Conservation (phyloP, 2,888 invertebrate genomes). For the Luffia ferchaultella region DNA sequence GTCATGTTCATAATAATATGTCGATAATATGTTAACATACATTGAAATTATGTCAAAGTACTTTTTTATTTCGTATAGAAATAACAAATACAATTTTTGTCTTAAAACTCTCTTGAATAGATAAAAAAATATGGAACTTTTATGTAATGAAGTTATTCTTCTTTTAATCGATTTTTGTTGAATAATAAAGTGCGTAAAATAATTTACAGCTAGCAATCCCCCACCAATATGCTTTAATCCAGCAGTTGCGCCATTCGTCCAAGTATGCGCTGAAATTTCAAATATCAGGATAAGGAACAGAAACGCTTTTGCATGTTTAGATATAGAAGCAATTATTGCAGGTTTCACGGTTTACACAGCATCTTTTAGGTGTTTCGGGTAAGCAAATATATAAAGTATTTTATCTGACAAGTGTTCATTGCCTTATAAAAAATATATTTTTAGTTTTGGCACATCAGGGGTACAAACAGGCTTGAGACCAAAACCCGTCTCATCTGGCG, state of each 20-base stretch:
- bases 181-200: too few species aligned
- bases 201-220: conserved; percentile 75
- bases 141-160: too few species aligned
- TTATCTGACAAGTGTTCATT: too few species aligned
- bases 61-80: too few species aligned
- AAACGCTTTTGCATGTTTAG: conserved; percentile 81
- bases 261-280: conserved; percentile 78
- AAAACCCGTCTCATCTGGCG: conserved; percentile 44
- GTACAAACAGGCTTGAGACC: conserved; percentile 54
- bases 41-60: too few species aligned
- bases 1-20: too few species aligned
- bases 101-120: too few species aligned
- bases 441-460: conserved; percentile 47
- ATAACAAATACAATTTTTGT: too few species aligned
- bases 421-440: too few species aligned
- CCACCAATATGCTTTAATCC: conserved; percentile 76
- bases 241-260: conserved; percentile 73
- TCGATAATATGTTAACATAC: too few species aligned
- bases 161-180: too few species aligned
- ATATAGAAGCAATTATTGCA: conserved; percentile 73
- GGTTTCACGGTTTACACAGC: conserved; percentile 67
- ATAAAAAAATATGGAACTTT: too few species aligned
- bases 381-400: conserved; percentile 17
- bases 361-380: conserved; percentile 60
- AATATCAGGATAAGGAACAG: conserved; percentile 81